Evolutionary conservation across 64 coral and sea anemone species (phyloP), one percentile per base, ranked within the genome.

Genomic region (Cladopsammia gracilis): DNA sequence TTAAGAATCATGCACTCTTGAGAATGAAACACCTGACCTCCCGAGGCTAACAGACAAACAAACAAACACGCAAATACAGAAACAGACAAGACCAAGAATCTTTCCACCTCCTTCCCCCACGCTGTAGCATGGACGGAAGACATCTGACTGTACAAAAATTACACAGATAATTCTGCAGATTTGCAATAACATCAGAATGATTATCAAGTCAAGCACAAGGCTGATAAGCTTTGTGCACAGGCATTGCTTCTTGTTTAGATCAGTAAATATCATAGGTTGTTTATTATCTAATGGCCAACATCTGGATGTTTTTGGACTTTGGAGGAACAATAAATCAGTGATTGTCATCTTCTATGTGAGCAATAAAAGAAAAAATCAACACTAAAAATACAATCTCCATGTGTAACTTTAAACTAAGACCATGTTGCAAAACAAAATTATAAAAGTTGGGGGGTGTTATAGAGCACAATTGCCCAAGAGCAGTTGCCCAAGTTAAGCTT

Each of bases 121-220:
- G 42, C 80, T 84, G 80, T 84, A 84, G 80, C 80, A 84, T 50
- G 80, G 80, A 67, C 46, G 20, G 80, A 84, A 62, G 80, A 68
- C 80, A 84, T 84, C 80, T 84, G 62, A 67, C 61, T 84, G 80
- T 84, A 84, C 80, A 84, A 68, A n/a, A 84, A 67, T 84, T 67
- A 84, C 61, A 84, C 79, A 84, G 60, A 84, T 64, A 84, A 84
- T 84, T 84, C 80, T 84, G 80, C 80, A 84, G 80, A 84, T 84
- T 84, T 84, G 80, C 62, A 84, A 84, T 61, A 84, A 84, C 80
- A 84, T 84, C 61, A 84, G 20, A 68, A 84, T 84, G 62, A 84
- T 84, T 67, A 84, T 84, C 44, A 84, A 67, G 80, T 84, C 44
- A 84, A 67, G 80, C 80, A 84, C 80, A 84, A 67, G 80, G 80